A percentile compares a stretch with the other conserved stretches of the same genome.
These are phyloP conservation scores for Pseudomugil tenellus DNA, from an alignment of 2,797 vertebrate species.

Conservation along the genomic window DNA sequence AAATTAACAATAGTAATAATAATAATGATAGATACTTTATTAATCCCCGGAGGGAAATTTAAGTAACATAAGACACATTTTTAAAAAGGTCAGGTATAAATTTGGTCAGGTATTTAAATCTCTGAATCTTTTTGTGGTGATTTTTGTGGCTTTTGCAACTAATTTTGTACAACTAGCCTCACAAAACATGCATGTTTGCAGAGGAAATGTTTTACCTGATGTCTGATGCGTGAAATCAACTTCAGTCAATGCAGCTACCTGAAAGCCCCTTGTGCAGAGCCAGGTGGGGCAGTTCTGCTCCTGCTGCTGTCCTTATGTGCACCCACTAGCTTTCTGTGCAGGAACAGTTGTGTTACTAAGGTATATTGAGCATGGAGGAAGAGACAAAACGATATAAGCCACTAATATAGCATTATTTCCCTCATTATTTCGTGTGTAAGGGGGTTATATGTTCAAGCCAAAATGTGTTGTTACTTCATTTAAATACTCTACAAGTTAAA, in stretches of 20 bases:
- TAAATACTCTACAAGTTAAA: background rate
- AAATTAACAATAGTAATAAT: too few species aligned
- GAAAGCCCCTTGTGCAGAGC: slow-evolving; percentile 16
- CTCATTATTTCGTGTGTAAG: background rate
- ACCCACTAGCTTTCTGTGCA: background rate
- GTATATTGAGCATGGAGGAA: background rate
- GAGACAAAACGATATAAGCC: background rate
- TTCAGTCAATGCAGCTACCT: slow-evolving; percentile 17
- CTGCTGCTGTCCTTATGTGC: background rate
- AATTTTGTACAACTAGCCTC: slow-evolving; percentile 9
- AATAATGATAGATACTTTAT: too few species aligned
- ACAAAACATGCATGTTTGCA: slow-evolving; percentile 8
- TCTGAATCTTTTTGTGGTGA: background rate
- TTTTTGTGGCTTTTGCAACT: background rate
- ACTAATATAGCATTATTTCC: too few species aligned
- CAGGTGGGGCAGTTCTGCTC: background rate
- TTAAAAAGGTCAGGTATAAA: background rate
- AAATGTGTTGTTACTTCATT: background rate
- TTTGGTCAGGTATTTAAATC: background rate
- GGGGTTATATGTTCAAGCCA: background rate
- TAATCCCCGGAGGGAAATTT: too few species aligned
- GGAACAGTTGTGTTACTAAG: background rate
- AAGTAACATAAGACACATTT: background rate
- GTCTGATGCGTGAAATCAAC: slow-evolving; percentile 14
- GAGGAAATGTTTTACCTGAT: background rate